Conservation (phyloP, 2,113 vertebrate genomes). For the Abramis brama region DNA sequence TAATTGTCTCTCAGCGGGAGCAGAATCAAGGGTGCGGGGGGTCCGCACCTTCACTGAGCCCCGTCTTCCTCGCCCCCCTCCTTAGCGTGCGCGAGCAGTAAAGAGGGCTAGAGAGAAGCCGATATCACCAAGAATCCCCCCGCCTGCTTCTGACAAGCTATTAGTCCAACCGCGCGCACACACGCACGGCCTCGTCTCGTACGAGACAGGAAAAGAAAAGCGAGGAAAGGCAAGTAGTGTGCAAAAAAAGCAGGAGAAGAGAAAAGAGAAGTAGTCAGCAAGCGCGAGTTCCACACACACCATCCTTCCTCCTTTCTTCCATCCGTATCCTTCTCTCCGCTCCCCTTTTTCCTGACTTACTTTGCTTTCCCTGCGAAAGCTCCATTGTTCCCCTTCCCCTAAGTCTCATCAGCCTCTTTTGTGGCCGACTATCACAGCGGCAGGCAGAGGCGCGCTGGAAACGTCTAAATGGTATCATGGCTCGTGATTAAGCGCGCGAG, state of each 20-base stretch:
- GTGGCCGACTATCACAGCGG: constrained; percentile 99
- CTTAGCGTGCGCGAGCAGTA: constrained; percentile 67
- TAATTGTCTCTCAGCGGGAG: constrained; percentile 95
- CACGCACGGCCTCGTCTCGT: constrained; percentile 8
- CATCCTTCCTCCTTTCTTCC: constrained; percentile 62
- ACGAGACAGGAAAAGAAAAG: constrained; percentile 43
- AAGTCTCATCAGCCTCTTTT: constrained; percentile 99
- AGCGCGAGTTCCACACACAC: constrained; percentile 74
- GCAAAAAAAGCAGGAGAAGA: constrained; percentile 66
- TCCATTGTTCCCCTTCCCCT: constrained; percentile 98
- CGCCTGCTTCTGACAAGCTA: constrained; percentile 45
- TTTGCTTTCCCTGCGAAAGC: constrained; percentile 99
- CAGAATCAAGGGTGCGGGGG: constrained; percentile 93
- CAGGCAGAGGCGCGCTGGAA: constrained; percentile 98
- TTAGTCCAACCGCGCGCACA: constrained; percentile 33
- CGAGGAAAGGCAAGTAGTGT: constrained; percentile 70
- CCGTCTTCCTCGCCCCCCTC: constrained; percentile 45
- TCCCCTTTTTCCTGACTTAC: constrained; percentile 90
- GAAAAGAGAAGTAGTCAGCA: constrained; percentile 87
- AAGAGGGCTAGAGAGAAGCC: constrained; percentile 29
- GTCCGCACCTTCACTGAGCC: constrained; percentile 93
- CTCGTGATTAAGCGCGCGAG: constrained; percentile 90
- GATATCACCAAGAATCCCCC: constrained; percentile 41
- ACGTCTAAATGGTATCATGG: constrained; percentile 99
- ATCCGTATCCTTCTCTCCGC: constrained; percentile 51